Percentiles rank a stretch among this genome's conserved stretches.
These are phyloP conservation scores for Tanypteryx hageni DNA, from an alignment of 2,888 invertebrate species.

Conservation along the genomic window DNA sequence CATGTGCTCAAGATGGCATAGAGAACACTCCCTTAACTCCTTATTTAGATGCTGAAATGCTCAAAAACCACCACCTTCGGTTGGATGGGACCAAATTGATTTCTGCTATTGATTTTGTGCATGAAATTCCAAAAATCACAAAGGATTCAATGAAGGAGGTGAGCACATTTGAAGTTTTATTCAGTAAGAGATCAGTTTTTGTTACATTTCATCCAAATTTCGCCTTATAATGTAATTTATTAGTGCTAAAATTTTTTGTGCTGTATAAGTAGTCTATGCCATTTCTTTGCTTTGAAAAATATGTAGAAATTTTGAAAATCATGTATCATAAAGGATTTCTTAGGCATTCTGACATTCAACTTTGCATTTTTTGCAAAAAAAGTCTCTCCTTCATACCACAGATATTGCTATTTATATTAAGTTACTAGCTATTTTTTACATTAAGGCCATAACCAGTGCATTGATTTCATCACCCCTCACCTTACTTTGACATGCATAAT, in stretches of 20 bases:
- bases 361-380: no score
- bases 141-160: constrained; percentile 81
- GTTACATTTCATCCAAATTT: not conserved
- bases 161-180: constrained; percentile 66
- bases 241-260: not conserved
- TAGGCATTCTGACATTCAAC: no score
- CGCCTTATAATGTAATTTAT: not conserved
- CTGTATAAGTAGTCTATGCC: no score
- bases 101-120: constrained; percentile 78
- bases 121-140: constrained; percentile 81
- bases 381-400: no score
- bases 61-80: constrained; percentile 88
- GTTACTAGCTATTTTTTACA: no score
- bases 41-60: constrained; percentile 88
- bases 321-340: no score
- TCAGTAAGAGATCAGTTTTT: not conserved
- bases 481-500: no score
- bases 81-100: constrained; percentile 84
- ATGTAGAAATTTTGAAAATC: no score
- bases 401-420: no score
- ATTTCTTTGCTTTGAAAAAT: no score
- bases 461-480: no score
- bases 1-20: constrained; percentile 85
- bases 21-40: constrained; percentile 93
- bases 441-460: no score